These are phyloP conservation scores for Shinisaurus crocodilurus DNA, from an alignment of 2,113 vertebrate genomes.

Conservation along the genomic window DNA sequence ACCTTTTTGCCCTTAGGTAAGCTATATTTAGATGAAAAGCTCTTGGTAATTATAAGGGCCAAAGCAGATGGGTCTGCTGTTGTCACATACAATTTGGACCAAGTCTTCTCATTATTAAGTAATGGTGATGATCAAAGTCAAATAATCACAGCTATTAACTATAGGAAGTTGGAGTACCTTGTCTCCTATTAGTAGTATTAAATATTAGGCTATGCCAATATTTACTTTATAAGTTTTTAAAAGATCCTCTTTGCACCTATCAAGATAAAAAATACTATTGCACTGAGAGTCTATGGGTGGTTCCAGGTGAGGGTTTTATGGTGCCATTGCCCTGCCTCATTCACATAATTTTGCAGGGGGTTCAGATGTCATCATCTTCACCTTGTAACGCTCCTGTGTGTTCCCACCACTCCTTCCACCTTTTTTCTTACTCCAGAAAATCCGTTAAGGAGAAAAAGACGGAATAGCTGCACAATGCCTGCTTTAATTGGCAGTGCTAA, in stretches of 20 bases:
- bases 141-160: neutral
- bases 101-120: neutral
- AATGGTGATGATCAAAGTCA: neutral
- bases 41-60: neutral
- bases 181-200: neutral
- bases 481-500: too few relatives aligned
- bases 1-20: neutral
- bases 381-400: too few relatives aligned
- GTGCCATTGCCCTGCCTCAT: too few relatives aligned
- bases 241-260: neutral
- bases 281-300: neutral
- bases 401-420: too few relatives aligned
- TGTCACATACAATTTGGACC: neutral
- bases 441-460: too few relatives aligned
- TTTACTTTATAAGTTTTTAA: neutral
- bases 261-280: neutral
- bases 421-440: too few relatives aligned
- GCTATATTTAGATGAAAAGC: neutral
- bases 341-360: too few relatives aligned
- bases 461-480: too few relatives aligned
- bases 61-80: neutral
- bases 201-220: neutral
- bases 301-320: too few relatives aligned
- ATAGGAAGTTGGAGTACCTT: neutral
- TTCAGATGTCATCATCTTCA: too few relatives aligned